phyloP scores from a whole-genome alignment of 2,113 vertebrate genomes.

The Neopipo cinnamomea region DNA sequence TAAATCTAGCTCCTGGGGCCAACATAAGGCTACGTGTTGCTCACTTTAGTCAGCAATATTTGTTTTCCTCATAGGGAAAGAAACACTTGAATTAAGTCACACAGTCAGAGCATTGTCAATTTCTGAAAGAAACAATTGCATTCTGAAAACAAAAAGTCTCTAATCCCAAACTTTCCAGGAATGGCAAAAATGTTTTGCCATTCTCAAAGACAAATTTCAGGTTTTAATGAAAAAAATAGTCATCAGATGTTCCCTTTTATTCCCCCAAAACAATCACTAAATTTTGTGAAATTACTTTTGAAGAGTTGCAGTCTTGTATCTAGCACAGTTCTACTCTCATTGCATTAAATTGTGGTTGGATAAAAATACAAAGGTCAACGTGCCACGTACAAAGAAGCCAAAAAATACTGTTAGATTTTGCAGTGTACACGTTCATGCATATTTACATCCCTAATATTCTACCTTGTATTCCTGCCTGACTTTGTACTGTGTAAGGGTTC shows the following conservation, averaged over 20 bases:
- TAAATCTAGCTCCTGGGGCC: background rate
- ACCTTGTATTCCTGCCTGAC: background rate
- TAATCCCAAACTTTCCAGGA: background rate
- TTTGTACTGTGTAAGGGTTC: conserved; percentile 41
- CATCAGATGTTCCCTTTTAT: background rate
- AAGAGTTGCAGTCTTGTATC: background rate
- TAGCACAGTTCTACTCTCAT: background rate
- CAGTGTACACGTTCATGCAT: background rate
- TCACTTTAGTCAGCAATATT: background rate
- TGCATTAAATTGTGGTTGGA: background rate
- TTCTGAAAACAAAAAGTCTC: background rate
- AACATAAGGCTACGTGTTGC: background rate
- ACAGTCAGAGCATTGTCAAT: background rate
- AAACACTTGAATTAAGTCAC: background rate
- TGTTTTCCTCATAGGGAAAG: background rate
- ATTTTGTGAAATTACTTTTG: background rate
- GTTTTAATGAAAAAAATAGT: background rate
- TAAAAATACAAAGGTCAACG: background rate
- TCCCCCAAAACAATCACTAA: background rate
- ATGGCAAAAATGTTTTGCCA: background rate
- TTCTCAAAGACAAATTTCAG: background rate
- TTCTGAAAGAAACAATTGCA: background rate
- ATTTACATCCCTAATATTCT: background rate
- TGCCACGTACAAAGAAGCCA: background rate
- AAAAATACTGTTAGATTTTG: background rate